phyloP scores from a whole-genome alignment of 2,113 vertebrate genomes.

The Nipponia nippon region DNA sequence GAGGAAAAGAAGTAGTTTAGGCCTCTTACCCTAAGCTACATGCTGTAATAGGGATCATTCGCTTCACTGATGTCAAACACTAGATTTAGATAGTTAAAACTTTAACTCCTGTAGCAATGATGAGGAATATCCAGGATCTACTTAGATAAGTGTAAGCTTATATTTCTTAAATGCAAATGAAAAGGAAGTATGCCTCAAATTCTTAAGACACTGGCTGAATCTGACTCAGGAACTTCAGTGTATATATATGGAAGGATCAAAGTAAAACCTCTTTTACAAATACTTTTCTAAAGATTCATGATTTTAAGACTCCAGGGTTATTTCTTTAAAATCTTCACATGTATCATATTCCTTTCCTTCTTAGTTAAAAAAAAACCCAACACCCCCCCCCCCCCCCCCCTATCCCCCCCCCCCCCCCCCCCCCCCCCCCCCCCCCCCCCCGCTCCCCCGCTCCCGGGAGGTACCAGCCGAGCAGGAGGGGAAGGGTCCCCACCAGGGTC shows the following conservation, averaged over 20 bases:
- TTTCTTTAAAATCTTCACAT: not conserved
- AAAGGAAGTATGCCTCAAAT: conserved; percentile 16
- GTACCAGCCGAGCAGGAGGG: not conserved
- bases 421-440: not conserved
- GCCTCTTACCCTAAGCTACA: conserved; percentile 62
- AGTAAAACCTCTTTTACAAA: conserved; percentile 10
- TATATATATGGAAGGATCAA: not conserved
- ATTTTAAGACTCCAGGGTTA: not conserved
- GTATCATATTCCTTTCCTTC: not conserved
- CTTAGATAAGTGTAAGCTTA: conserved; percentile 48
- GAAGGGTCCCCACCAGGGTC: not conserved
- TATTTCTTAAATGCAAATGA: conserved; percentile 57
- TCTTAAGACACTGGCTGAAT: conserved; percentile 20
- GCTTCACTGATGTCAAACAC: conserved; percentile 5
- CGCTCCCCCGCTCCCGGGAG: not conserved
- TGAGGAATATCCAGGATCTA: conserved; percentile 45
- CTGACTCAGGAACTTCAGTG: conserved; percentile 2
- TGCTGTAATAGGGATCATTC: not conserved
- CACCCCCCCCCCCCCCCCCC: no score
- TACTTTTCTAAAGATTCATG: not conserved
- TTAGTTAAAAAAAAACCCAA: not conserved
- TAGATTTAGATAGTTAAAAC: conserved; percentile 58
- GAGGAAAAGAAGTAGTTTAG: conserved; percentile 54
- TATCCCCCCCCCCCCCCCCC: no score
- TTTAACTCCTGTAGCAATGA: conserved; percentile 40